Conservation (phyloP, 2,888 invertebrate genomes). For the Chelonus formosanus region DNA sequence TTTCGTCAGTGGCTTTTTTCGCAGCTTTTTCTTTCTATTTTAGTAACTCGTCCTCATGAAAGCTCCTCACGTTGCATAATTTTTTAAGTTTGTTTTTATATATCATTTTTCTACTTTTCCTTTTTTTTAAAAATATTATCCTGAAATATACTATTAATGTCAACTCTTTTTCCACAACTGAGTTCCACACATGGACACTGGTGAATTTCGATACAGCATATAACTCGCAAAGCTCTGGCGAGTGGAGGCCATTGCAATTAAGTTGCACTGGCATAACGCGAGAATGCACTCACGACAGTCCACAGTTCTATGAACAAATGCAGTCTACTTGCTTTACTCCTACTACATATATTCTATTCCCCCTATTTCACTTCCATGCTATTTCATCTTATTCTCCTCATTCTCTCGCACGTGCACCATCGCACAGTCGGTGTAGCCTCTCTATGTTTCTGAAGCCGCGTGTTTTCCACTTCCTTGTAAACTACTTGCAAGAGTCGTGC, state of each 20-base stretch:
- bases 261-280: constrained; percentile 41
- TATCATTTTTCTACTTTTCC: not conserved
- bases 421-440: no score
- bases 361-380: constrained; percentile 13
- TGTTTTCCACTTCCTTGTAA: constrained; percentile 2
- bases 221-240: constrained; percentile 5
- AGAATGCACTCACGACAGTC: constrained; percentile 40
- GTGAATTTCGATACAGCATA: constrained; percentile 2
- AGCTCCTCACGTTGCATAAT: constrained; percentile 12
- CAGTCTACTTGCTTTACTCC: not conserved
- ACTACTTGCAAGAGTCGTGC: constrained; percentile 10
- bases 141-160: no score
- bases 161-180: no score
- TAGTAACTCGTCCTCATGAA: constrained; percentile 4
- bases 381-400: constrained; percentile 20
- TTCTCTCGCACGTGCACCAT: no score
- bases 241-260: constrained; percentile 40
- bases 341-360: not conserved
- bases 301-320: constrained; percentile 25
- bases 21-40: constrained; percentile 23
- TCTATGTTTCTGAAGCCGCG: not conserved
- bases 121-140: no score
- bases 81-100: not conserved
- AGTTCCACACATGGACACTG: not conserved
- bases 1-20: constrained; percentile 26